Percentiles rank a stretch among this genome's conserved stretches.
Conservation (phyloP, 2,797 vertebrate genomes). For the Fratercula arctica region DNA sequence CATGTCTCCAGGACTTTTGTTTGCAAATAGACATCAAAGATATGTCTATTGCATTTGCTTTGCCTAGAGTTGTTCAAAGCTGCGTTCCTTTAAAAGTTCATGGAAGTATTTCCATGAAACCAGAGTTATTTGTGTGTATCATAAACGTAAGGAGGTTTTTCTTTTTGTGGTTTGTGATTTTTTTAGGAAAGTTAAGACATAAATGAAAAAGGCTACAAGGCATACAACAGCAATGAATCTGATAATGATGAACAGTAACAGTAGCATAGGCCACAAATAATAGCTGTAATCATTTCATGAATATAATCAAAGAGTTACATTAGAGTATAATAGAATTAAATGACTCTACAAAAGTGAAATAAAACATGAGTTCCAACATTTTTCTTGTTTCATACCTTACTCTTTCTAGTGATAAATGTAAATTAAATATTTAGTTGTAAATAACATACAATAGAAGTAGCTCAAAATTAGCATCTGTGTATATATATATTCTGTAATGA, state of each 20-base stretch:
- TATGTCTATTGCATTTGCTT: neutral
- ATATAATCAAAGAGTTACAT: neutral
- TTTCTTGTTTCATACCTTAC: neutral
- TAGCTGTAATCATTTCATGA: neutral
- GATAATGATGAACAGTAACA: neutral
- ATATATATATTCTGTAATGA: neutral
- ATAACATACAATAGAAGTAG: neutral
- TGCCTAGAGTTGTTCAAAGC: neutral
- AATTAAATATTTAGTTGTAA: neutral
- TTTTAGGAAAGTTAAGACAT: neutral
- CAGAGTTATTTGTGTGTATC: neutral
- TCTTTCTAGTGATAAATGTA: neutral
- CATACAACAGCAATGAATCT: neutral
- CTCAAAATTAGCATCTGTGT: neutral
- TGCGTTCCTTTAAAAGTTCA: neutral
- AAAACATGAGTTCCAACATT: neutral
- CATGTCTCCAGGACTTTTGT: neutral
- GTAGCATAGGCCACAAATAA: neutral
- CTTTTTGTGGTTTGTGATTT: neutral
- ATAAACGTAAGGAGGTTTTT: neutral
- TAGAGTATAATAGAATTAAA: no score
- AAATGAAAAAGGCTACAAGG: neutral
- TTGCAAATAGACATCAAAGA: neutral
- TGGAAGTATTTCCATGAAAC: neutral
- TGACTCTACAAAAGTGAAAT: neutral